Evolutionary conservation across 2,888 invertebrate species (phyloP).

Genomic region (Kuschelorhynchus macadamiae): DNA sequence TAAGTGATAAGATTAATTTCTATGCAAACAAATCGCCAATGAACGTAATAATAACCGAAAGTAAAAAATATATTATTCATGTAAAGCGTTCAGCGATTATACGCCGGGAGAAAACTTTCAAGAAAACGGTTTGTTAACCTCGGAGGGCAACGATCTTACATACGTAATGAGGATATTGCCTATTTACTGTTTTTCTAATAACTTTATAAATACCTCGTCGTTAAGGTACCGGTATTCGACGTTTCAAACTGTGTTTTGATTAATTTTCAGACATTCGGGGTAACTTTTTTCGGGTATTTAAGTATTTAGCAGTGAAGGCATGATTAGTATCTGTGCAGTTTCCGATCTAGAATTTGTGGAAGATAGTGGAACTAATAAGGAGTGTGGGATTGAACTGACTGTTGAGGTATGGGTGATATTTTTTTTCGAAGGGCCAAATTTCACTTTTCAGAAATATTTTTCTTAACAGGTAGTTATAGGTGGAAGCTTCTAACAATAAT

Average conservation of each 20-base stretch:
- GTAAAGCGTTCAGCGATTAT: constrained; percentile 45
- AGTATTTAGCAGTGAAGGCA: too few relatives aligned
- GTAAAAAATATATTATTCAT: constrained; percentile 49
- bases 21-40: constrained; percentile 39
- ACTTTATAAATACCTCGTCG: constrained; percentile 30
- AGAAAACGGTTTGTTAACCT: constrained; percentile 52
- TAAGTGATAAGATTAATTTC: constrained; percentile 40
- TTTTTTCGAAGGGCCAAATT: too few relatives aligned
- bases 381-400: too few relatives aligned
- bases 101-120: constrained; percentile 52
- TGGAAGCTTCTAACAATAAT: too few relatives aligned
- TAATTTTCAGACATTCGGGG: too few relatives aligned
- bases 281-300: too few relatives aligned
- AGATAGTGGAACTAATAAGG: too few relatives aligned
- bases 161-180: constrained; percentile 47
- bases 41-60: constrained; percentile 42
- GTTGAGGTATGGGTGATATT: too few relatives aligned
- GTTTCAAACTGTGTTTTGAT: not conserved
- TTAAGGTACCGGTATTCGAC: not conserved
- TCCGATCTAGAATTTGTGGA: too few relatives aligned
- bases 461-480: too few relatives aligned
- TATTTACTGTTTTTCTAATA: constrained; percentile 47
- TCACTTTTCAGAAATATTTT: too few relatives aligned
- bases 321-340: too few relatives aligned
- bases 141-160: constrained; percentile 45